Evolutionary conservation across 2,113 vertebrate genomes (phyloP).

Genomic region (Genyomyrus donnyi): DNA sequence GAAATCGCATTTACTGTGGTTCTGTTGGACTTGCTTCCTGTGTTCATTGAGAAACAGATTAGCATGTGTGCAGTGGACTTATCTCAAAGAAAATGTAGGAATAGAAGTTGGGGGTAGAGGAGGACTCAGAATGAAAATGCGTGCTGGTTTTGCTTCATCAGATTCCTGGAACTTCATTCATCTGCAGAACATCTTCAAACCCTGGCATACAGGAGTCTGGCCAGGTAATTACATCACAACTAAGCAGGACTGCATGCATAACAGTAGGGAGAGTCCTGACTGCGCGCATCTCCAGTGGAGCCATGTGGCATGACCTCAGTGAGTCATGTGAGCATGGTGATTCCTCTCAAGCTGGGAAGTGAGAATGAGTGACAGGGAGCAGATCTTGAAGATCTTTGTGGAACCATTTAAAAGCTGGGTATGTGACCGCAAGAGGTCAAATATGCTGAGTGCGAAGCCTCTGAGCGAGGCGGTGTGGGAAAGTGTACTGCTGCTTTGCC

Average conservation of each 20-base stretch:
- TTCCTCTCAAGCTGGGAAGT: not conserved
- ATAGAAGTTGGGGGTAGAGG: not conserved
- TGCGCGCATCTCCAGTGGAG: not conserved
- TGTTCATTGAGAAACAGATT: not conserved
- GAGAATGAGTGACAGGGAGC: not conserved
- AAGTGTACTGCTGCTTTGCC: not conserved
- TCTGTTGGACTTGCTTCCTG: not conserved
- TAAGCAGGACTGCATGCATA: not conserved
- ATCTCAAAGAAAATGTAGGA: not conserved
- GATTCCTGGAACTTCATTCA: not conserved
- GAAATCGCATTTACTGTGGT: not conserved
- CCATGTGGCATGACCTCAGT: not conserved
- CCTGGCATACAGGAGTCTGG: not conserved
- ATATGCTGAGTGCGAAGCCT: not conserved
- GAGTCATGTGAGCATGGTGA: not conserved
- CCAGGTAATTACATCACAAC: not conserved
- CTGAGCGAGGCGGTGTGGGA: not conserved
- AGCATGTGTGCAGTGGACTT: not conserved
- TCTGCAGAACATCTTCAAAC: constrained; percentile 10
- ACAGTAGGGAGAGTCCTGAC: not conserved
- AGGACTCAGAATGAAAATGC: not conserved
- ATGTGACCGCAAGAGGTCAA: not conserved
- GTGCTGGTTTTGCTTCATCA: not conserved
- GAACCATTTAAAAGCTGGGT: not conserved
- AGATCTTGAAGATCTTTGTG: constrained; percentile 7